Evolutionary conservation across 2,888 invertebrate genomes (phyloP).

Genomic region (Congeria kusceri): DNA sequence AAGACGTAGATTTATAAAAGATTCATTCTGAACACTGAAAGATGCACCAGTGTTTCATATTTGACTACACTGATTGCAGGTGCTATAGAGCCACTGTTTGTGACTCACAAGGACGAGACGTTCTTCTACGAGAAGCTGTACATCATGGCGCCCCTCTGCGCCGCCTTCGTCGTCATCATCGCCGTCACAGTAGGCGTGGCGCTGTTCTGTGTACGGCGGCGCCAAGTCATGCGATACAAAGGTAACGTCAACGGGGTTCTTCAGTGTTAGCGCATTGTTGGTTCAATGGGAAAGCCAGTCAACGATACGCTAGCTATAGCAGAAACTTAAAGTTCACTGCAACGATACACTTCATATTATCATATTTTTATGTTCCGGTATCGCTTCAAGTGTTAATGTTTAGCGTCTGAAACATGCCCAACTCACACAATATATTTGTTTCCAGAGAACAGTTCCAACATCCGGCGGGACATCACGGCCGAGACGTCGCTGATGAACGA

Average conservation of each 20-base stretch:
- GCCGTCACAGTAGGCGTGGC: slow-evolving; percentile 93
- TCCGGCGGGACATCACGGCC: slow-evolving; percentile 81
- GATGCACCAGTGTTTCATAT: too few species aligned
- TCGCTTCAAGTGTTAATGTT: too few species aligned
- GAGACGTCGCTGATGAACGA: slow-evolving; percentile 83
- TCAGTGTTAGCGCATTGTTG: too few species aligned
- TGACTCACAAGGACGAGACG: slow-evolving; percentile 74
- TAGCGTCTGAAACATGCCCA: too few species aligned
- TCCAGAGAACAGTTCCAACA: slow-evolving; percentile 75
- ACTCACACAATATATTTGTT: too few species aligned
- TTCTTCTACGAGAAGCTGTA: slow-evolving; percentile 87
- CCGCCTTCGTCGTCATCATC: slow-evolving; percentile 95
- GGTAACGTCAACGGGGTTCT: too few species aligned
- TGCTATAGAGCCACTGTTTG: slow-evolving; percentile 78
- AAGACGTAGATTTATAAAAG: too few species aligned
- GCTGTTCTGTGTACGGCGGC: slow-evolving; percentile 79
- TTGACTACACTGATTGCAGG: slow-evolving; percentile 75
- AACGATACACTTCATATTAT: too few species aligned
- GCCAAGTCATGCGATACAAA: slow-evolving; percentile 79
- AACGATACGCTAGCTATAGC: neutral
- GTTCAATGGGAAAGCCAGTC: too few species aligned
- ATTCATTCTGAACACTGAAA: too few species aligned
- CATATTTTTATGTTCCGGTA: too few species aligned
- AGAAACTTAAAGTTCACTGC: too few species aligned
- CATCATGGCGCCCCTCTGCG: slow-evolving; percentile 95